Percentiles rank a stretch among this genome's conserved stretches.
These are phyloP conservation scores for Tupaia chinensis DNA, from an alignment of 2,113 vertebrate genomes.

Conservation along the genomic window DNA sequence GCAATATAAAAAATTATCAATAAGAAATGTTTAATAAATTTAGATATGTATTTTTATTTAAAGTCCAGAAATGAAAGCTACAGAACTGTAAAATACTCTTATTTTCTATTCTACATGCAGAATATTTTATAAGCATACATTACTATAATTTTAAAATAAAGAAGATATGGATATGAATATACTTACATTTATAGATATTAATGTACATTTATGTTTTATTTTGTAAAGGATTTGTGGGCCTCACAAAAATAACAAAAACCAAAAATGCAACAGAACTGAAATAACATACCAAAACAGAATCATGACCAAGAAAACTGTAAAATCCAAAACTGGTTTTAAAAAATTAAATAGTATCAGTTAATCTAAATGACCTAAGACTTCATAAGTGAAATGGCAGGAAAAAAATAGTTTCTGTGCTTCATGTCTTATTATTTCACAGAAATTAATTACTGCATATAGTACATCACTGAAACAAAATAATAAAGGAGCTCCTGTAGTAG, in stretches of 20 bases:
- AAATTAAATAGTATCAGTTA: not conserved
- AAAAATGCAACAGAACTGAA: constrained; percentile 39
- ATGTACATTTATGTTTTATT: constrained; percentile 22
- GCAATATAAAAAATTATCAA: not conserved
- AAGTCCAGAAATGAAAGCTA: constrained; percentile 18
- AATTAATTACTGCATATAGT: constrained; percentile 39
- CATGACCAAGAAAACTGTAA: constrained; percentile 32
- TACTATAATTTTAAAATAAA: constrained; percentile 9
- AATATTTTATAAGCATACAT: not conserved
- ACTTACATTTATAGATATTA: not conserved
- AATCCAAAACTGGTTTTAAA: not conserved
- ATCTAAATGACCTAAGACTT: constrained; percentile 51
- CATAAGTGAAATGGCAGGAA: constrained; percentile 82
- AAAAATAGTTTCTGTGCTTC: not conserved
- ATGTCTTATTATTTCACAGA: constrained; percentile 55
- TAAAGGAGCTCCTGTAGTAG: not conserved
- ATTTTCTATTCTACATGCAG: not conserved
- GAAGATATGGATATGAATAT: not conserved
- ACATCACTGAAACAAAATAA: constrained; percentile 52
- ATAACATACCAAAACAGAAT: constrained; percentile 46
- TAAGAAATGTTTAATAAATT: constrained; percentile 17
- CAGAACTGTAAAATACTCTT: not conserved
- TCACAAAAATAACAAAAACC: constrained; percentile 61
- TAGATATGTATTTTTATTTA: not conserved
- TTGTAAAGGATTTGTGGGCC: constrained; percentile 1